Conservation (phyloP, 1,140 invertebrate species). For the Euglossa dilemma region DNA sequence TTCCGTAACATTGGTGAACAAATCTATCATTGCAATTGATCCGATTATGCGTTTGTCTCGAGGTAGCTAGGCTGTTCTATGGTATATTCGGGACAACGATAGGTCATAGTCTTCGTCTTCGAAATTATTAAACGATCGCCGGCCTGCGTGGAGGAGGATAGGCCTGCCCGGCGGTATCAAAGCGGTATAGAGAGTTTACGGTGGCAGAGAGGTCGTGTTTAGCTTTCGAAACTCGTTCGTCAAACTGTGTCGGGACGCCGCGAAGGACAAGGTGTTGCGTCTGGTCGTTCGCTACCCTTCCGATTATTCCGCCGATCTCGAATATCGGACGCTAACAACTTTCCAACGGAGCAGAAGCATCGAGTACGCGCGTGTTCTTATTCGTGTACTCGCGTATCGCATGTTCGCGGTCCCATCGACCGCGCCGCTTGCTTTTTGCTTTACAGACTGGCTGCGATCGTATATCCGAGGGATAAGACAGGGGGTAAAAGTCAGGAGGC, state of each 20-base stretch:
- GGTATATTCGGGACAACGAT: constrained; percentile 10
- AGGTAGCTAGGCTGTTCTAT: constrained; percentile 3
- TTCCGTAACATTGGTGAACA: constrained; percentile 78
- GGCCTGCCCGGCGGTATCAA: background rate
- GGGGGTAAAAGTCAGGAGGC: constrained; percentile 33
- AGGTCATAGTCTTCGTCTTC: background rate
- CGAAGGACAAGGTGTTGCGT: background rate
- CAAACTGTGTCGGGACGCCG: background rate
- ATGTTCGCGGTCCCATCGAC: constrained; percentile 47
- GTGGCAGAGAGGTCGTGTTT: background rate
- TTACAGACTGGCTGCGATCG: constrained; percentile 14
- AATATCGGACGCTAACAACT: background rate
- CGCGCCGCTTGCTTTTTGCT: constrained; percentile 10
- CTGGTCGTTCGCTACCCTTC: background rate
- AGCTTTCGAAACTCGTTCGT: constrained; percentile 8
- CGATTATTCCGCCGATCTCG: background rate
- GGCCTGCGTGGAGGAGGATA: background rate
- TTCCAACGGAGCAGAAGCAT: background rate
- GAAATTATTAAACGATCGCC: background rate
- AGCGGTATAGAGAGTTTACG: constrained; percentile 4
- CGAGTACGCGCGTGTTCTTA: constrained; percentile 23
- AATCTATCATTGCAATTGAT: constrained; percentile 77
- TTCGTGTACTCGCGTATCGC: constrained; percentile 37
- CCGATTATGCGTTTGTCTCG: constrained; percentile 60
- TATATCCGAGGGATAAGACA: constrained; percentile 47